Percentiles rank a stretch among this genome's conserved stretches.
phyloP scores from a whole-genome alignment of 2,113 vertebrate species.

The Rhea americana region DNA sequence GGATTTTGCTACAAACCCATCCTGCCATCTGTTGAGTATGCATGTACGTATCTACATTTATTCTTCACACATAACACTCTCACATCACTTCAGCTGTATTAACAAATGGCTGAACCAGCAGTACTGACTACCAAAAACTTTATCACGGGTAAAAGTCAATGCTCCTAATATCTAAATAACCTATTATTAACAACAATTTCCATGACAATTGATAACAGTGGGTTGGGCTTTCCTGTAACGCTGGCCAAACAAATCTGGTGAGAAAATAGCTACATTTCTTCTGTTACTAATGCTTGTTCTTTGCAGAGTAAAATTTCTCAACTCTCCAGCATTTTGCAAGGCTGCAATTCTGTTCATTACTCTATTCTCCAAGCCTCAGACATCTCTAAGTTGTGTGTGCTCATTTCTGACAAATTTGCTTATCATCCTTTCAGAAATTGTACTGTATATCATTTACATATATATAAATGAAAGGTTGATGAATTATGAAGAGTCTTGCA shows the following conservation, averaged over 20 bases:
- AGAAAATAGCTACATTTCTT: neutral
- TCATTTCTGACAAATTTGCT: neutral
- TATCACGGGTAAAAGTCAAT: neutral
- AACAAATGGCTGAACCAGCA: neutral
- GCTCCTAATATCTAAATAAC: neutral
- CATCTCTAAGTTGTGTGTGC: neutral
- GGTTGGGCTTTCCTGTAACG: neutral
- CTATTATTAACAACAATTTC: neutral
- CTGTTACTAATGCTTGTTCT: neutral
- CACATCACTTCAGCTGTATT: neutral
- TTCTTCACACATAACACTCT: neutral
- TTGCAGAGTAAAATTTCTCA: neutral
- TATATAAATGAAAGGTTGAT: neutral
- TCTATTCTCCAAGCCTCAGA: neutral
- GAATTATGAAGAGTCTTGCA: neutral
- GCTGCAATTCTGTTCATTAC: neutral
- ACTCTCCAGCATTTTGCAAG: neutral
- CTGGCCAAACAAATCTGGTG: neutral
- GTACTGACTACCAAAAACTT: neutral
- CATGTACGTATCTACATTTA: neutral
- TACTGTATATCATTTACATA: neutral
- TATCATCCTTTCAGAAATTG: neutral
- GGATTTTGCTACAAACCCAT: neutral
- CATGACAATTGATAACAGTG: neutral
- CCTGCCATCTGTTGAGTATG: neutral